These are phyloP conservation scores for Drosophila sp. DNA, from an alignment of 1,140 invertebrate species.

Conservation along the genomic window DNA sequence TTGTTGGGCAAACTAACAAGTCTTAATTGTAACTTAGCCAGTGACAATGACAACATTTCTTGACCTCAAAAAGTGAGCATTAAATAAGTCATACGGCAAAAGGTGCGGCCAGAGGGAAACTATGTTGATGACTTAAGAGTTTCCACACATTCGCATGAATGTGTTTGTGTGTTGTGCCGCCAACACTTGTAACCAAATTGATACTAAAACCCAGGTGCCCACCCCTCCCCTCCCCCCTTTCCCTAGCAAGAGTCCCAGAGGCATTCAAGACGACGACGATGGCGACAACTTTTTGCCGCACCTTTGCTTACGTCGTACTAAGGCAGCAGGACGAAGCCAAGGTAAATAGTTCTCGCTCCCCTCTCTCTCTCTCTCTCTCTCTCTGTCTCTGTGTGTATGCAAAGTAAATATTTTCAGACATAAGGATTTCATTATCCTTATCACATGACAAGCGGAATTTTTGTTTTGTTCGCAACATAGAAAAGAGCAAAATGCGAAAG, in stretches of 20 bases:
- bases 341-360: constrained; percentile 52
- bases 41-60: constrained; percentile 59
- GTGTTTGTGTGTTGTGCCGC: constrained; percentile 28
- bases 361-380: constrained; percentile 5
- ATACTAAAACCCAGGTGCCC: constrained; percentile 54
- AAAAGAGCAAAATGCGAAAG: constrained; percentile 61
- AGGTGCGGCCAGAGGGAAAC: constrained; percentile 41
- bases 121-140: constrained; percentile 69
- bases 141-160: constrained; percentile 26
- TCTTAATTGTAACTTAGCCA: neutral
- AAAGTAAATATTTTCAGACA: constrained; percentile 75
- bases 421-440: constrained; percentile 83
- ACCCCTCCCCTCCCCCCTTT: constrained; percentile 11
- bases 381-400: constrained; percentile 33
- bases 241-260: constrained; percentile 51
- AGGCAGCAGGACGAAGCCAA: constrained; percentile 29
- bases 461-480: constrained; percentile 43
- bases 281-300: constrained; percentile 58
- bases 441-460: constrained; percentile 75
- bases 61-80: constrained; percentile 61
- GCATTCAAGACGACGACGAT: constrained; percentile 57
- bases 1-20: constrained; percentile 28
- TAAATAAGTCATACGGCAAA: constrained; percentile 38
- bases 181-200: constrained; percentile 72
- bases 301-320: constrained; percentile 69